Base-by-base conservation (phyloP, 2,888 invertebrate genomes). In the Gymnoscelis rufifasciata region DNA sequence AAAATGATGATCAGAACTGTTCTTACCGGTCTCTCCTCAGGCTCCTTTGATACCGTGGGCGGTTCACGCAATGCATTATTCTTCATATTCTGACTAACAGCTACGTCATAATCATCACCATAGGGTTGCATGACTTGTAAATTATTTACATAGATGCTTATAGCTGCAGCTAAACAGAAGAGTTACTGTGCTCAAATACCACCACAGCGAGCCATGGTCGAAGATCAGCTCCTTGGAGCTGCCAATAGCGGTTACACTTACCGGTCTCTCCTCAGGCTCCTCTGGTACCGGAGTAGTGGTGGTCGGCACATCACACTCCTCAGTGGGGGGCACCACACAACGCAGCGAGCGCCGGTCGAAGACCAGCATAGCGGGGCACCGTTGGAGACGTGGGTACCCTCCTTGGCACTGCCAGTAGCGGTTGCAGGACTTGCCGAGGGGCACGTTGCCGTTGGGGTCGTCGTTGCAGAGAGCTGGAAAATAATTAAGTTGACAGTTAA, bases 331-430 rank as follows among this genome's bases (percentile, higher is more conserved):
- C 5, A 95, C 95, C 23, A 96, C 95, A 74, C 96, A 96, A 57
- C 96, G 90, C 59, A 95, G 78, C 0, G 95, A 94, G 56, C 94
- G 90, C 60, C 92, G 90, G 83, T 96, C 96, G 83, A 96, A 96
- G 7, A 96, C 96, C 68, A 96, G 81, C 94, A 95, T 96, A 27
- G 96, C 96, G 0, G 96, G 96, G 73, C 96, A 96, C 38, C 96
- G 90, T 74, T 96, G 96, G 4, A 97, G 91, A 46, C 96, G 93
- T 4, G 97, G 97, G 80, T 97, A 97, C 0, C 97, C 97, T 3
- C 96, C 96, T 74, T 96, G 96, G 73, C 97, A 97, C 72, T 96
- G 95, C 97, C 97, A 97, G 86, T 97, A 97, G 8, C 96, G 90
- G 88, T 96, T 96, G 90, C 96, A 97, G 40, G 96, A 96, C 80